A percentile compares a stretch with the other conserved stretches of the same genome.
These are phyloP conservation scores for Dicrostonyx torquatus DNA, from an alignment of 2,797 vertebrate species.

Conservation along the genomic window DNA sequence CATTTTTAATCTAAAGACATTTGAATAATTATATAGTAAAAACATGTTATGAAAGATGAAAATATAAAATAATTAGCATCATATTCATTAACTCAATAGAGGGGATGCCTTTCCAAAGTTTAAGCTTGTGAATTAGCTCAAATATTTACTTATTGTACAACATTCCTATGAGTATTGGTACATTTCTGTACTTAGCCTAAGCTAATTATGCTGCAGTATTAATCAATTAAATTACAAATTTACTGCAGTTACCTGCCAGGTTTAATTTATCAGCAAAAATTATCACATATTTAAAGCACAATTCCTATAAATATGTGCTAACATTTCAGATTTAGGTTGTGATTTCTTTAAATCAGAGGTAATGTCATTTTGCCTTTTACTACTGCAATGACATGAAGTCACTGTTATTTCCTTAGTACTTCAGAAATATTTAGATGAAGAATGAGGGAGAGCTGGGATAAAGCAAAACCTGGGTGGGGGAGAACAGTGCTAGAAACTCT, in stretches of 20 bases:
- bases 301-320: background rate
- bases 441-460: too few relatives aligned
- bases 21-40: background rate
- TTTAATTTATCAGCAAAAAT: background rate
- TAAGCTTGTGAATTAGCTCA: background rate
- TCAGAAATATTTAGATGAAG: background rate
- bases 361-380: background rate
- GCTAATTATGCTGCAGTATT: background rate
- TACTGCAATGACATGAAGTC: background rate
- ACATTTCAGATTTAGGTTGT: background rate
- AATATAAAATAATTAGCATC: background rate
- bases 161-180: background rate
- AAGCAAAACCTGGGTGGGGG: fast-evolving
- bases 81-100: background rate
- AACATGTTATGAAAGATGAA: too few relatives aligned
- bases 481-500: background rate
- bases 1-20: background rate
- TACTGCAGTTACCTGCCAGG: background rate
- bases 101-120: background rate
- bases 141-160: background rate
- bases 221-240: background rate
- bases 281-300: background rate
- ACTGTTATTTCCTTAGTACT: too few relatives aligned
- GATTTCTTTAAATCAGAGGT: background rate
- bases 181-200: background rate